Conservation (phyloP, 2,797 vertebrate genomes). For the Sciurus vulgaris region DNA sequence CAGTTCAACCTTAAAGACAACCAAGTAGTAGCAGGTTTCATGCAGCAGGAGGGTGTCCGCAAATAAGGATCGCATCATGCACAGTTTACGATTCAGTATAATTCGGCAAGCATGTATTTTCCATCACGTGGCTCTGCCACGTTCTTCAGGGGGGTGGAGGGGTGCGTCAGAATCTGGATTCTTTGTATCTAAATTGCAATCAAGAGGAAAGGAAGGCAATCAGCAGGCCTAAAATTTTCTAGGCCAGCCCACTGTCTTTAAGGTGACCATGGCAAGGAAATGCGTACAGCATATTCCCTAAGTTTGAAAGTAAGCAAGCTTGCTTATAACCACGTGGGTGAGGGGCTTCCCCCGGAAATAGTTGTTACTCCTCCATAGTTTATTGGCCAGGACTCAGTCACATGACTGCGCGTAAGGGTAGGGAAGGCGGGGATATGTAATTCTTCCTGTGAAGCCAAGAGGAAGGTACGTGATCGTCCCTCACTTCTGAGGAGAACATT, state of each 20-base stretch:
- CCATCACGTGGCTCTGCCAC: neutral
- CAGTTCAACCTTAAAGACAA: neutral
- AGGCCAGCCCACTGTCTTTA: neutral
- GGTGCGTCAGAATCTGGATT: neutral
- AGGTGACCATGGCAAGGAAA: neutral
- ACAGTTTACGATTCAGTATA: neutral
- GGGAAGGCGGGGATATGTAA: neutral
- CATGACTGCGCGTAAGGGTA: neutral
- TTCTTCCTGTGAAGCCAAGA: neutral
- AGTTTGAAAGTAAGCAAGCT: neutral
- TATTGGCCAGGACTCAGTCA: neutral
- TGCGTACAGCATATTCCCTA: neutral
- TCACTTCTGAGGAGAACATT: accelerated
- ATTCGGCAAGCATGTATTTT: neutral
- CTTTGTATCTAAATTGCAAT: neutral
- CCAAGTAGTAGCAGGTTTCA: neutral
- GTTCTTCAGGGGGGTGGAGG: neutral
- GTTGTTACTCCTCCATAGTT: neutral
- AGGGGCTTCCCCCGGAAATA: neutral
- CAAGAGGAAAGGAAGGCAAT: neutral
- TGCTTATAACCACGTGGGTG: accelerated
- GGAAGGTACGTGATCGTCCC: too few relatives aligned
- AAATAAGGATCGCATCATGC: neutral
- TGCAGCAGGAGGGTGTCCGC: neutral
- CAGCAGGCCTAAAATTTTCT: neutral